A percentile compares a stretch with the other conserved stretches of the same genome.
Evolutionary conservation across 2,888 invertebrate species (phyloP).

Genomic region (Catocala sponsa): DNA sequence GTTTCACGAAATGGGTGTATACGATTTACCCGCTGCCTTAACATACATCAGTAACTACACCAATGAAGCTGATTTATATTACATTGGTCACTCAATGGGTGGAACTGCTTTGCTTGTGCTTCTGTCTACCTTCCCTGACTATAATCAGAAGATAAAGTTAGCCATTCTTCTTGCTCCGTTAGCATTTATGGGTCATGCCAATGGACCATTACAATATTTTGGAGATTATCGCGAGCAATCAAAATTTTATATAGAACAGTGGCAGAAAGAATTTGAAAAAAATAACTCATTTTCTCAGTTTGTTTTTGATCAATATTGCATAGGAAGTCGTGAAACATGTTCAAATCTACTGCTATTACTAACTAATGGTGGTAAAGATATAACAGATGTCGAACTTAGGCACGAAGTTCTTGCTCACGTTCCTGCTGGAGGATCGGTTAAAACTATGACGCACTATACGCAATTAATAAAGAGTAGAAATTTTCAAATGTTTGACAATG

Average conservation of each 20-base stretch:
- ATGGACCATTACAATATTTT: conserved; percentile 59
- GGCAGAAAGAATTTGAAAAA: conserved; percentile 45
- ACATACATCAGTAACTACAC: conserved; percentile 53
- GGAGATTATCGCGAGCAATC: conserved; percentile 48
- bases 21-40: conserved; percentile 62
- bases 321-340: conserved; percentile 46
- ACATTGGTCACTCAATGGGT: conserved; percentile 68
- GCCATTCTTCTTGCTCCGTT: conserved; percentile 64
- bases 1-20: conserved; percentile 67
- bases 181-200: conserved; percentile 60
- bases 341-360: conserved; percentile 56
- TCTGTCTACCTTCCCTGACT: conserved; percentile 55
- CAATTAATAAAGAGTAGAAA: conserved; percentile 60
- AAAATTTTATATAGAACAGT: conserved; percentile 39
- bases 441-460: conserved; percentile 62
- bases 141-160: conserved; percentile 56
- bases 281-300: conserved; percentile 40
- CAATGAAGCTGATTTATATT: conserved; percentile 50
- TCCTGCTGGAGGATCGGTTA: conserved; percentile 59
- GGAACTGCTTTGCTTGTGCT: conserved; percentile 62
- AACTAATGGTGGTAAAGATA: conserved; percentile 50
- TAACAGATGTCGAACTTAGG: conserved; percentile 28
- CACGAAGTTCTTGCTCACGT: conserved; percentile 39
- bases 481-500: conserved; percentile 45
- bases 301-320: conserved; percentile 57